Base-by-base conservation (phyloP, 2,113 vertebrate species). In the Picathartes gymnocephalus region DNA sequence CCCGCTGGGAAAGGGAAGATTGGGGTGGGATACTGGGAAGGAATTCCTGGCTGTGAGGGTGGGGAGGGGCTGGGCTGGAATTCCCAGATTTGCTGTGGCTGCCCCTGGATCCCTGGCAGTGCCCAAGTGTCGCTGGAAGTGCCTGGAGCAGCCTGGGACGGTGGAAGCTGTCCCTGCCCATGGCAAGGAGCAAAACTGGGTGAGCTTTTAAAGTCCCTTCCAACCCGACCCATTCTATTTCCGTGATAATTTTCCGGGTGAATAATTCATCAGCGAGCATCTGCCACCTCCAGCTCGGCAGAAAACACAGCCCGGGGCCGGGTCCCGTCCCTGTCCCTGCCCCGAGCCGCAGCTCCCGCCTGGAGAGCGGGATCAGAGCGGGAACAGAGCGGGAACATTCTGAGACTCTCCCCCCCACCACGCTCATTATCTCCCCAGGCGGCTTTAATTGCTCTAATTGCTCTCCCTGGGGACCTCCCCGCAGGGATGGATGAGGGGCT, bases 391-490 rank as follows among this genome's bases (percentile, higher is more conserved):
- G 0, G 30, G 39, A 23, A 28, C 3, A 0, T 3, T 40, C 28
- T 1, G 3, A 24, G 18, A 72, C 35, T 6, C 24, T 65, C 7
- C 24, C 71, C 9, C 33, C 3, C 6, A 1, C 16, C 0, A 2
- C 71, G 15, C 28, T 5, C 22, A 17, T 44, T 40, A 24, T 15
- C 54, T 51, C 23, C 60, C 0, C 22, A 13, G 9, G 16, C 6
- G 37, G 7, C 54, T 42, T 83, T 70, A 73, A 78, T 73, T 58
- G 56, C 65, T 58, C 35, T 42, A 27, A 58, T 71, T 88, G 15
- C 14, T 47, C 5, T 81, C n/a, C 13, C 39, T 6, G 3, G 12
- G 20, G 23, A 11, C 2, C 18, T 15, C 20, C 24, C 39, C 40
- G 5, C 28, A 18, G 42, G 18, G 47, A 7, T 12, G 73, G 23